Evolutionary conservation across 2,888 invertebrate genomes (phyloP), one percentile per base, ranked within the genome.

Genomic region (Drosophila mayaguana): DNA sequence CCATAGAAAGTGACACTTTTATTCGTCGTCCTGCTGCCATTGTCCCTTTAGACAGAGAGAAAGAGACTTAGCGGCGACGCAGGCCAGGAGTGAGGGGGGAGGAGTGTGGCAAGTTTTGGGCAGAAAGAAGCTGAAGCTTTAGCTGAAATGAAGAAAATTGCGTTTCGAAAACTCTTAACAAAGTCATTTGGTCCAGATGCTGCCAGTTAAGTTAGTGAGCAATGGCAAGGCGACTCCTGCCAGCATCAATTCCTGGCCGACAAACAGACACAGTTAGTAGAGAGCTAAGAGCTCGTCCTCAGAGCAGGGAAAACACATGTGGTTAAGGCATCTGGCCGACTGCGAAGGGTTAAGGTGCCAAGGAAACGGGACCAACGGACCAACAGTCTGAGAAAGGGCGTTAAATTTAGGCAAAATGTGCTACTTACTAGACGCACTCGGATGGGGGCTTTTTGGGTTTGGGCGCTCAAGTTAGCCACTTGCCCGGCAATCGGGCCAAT

Each of bases 1-100:
- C 87, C 90, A 89, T 83, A 86, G 90, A 90, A 89, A 87, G 87
- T 89, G 87, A 89, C 90, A 87, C 90, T 89, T 87, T 89, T 86
- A 87, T 86, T 85, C 75, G 76, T 89, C 73, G 78, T 71, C 64
- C 76, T 75, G 78, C 65, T 65, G 81, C 66, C 83, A 78, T 80
- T 88, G 83, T 88, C 69, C 81, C 73, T 59, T 69, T 36, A 40
- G 57, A 36, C 18, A 34, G 40, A 11, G 12, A 50, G 36, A 25
- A 12, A 14, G 40, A 53, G 60, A 28, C 0, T 38, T 20, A 12
- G 14, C 5, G 18, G 36, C 14, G 60, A 7, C 6, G 5, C 1
- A 6, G 11, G 7, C 38, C 6, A n/a, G 5, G 5, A 42, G 54
- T n/a, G 28, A 14, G 28, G 5, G 34, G 36, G 65, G 12, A 28